phyloP scores from a whole-genome alignment of 2,797 vertebrate species.

The Crossoptilon crossoptilon region DNA sequence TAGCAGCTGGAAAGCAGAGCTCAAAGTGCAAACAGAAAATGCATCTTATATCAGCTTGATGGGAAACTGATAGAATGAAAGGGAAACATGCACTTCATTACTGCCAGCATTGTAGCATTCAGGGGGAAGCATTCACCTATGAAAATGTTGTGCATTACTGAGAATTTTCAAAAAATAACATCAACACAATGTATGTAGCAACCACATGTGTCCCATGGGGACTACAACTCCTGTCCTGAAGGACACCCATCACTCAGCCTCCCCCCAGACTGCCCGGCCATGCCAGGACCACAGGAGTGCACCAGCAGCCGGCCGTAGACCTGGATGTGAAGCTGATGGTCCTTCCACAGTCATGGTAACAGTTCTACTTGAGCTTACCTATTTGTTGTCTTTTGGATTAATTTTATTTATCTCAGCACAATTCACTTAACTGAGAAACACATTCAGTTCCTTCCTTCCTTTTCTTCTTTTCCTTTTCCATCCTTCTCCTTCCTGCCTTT shows the following conservation, averaged over 20 bases:
- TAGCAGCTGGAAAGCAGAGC: neutral
- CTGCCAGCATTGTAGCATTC: neutral
- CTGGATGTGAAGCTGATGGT: neutral
- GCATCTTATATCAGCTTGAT: neutral
- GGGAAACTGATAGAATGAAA: neutral
- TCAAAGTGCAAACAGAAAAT: neutral
- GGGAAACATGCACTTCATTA: neutral
- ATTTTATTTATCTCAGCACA: neutral
- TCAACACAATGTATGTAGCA: neutral
- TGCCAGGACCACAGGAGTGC: too few species aligned
- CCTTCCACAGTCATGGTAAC: neutral
- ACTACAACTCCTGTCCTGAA: fast-evolving
- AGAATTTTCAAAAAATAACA: neutral
- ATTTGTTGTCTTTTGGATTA: neutral
- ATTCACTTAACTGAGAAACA: neutral
- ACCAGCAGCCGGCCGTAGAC: fast-evolving
- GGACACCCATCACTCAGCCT: neutral
- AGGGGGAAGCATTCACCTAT: neutral
- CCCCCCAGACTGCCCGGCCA: too few species aligned
- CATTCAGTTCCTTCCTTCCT: neutral
- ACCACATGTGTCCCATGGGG: fast-evolving
- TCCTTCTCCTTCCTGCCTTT: neutral
- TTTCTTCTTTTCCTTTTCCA: too few species aligned
- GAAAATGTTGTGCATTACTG: neutral
- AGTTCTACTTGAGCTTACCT: neutral